Percentiles rank a stretch among this genome's conserved stretches.
phyloP scores from a whole-genome alignment of 2,888 invertebrate genomes.

The Sycophila texana region DNA sequence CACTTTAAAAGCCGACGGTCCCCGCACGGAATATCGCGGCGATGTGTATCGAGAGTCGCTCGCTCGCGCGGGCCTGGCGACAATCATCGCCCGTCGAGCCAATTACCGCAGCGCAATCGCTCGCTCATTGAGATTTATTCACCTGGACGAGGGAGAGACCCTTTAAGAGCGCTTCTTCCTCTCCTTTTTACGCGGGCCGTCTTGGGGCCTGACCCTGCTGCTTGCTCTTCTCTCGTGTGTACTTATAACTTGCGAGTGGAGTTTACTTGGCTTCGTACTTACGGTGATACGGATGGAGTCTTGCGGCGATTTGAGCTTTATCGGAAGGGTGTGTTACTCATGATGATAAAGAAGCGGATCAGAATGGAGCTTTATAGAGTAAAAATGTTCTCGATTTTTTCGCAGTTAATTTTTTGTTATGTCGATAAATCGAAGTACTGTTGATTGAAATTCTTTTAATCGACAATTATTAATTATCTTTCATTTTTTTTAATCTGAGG shows the following conservation, averaged over 20 bases:
- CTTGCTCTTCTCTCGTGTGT: no score
- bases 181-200: neutral
- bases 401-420: no score
- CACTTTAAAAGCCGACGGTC: neutral
- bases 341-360: no score
- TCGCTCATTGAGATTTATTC: constrained; percentile 68
- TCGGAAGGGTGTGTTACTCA: no score
- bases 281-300: constrained; percentile 19
- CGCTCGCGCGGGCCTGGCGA: constrained; percentile 60
- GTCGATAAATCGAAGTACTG: no score
- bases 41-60: constrained; percentile 14
- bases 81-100: constrained; percentile 64
- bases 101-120: constrained; percentile 5
- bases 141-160: constrained; percentile 33
- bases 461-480: no score
- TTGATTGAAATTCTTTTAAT: no score
- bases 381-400: no score
- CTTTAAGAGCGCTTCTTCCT: neutral
- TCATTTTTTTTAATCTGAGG: no score
- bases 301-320: neutral
- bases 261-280: constrained; percentile 45
- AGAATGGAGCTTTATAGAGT: neutral
- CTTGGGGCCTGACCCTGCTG: no score
- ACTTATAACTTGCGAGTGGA: neutral
- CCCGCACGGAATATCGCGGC: neutral